A percentile compares a stretch with the other conserved stretches of the same genome.
phyloP scores from a whole-genome alignment of 2,113 vertebrate genomes.

The Vicugna pacos region DNA sequence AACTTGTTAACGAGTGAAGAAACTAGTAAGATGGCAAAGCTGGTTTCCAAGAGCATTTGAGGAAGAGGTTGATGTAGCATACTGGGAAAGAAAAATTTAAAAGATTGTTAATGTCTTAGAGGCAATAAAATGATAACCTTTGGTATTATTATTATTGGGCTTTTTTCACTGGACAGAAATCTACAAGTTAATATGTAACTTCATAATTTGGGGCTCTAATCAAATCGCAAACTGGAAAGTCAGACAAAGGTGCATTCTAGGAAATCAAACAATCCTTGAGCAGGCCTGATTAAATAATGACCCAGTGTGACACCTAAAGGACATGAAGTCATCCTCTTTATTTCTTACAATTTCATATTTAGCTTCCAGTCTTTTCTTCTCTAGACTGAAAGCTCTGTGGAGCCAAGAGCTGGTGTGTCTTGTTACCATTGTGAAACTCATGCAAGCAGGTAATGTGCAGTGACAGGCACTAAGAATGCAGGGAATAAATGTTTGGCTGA shows the following conservation, averaged over 20 bases:
- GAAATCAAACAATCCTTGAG: neutral
- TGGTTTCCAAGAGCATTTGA: neutral
- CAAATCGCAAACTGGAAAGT: constrained; percentile 38
- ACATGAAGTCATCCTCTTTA: neutral
- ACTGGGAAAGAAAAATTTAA: neutral
- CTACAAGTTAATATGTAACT: constrained; percentile 20
- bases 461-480: neutral
- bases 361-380: neutral
- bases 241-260: constrained; percentile 10
- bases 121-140: neutral
- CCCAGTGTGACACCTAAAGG: neutral
- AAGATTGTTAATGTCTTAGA: neutral
- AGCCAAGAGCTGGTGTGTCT: neutral
- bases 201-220: neutral
- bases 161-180: neutral
- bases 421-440: neutral
- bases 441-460: neutral
- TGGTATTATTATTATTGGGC: neutral
- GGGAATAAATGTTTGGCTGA: neutral
- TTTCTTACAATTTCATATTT: neutral
- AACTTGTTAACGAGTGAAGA: neutral
- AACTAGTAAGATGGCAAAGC: neutral
- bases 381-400: neutral
- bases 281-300: neutral
- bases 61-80: neutral